A percentile compares a stretch with the other conserved stretches of the same genome.
phyloP scores from a whole-genome alignment of 2,888 invertebrate species.

The Myopa testacea region DNA sequence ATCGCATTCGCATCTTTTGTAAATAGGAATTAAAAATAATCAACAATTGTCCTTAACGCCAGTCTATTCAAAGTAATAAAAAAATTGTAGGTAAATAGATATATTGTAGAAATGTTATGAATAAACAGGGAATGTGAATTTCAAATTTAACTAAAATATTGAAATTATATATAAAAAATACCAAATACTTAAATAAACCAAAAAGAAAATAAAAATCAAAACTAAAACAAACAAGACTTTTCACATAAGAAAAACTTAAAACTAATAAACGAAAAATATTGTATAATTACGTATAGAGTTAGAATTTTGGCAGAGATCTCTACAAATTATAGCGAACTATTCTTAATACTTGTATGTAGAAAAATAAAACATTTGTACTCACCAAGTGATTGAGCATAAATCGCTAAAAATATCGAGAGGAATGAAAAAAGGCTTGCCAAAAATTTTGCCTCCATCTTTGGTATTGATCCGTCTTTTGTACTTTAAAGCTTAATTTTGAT shows the following conservation, averaged over 20 bases:
- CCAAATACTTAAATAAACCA: conserved; percentile 36
- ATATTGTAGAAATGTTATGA: background rate
- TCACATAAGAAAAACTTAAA: conserved; percentile 36
- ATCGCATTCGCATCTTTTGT: too few species aligned
- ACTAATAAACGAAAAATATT: conserved; percentile 23
- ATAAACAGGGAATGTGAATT: background rate
- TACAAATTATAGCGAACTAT: conserved; percentile 9
- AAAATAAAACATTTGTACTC: conserved; percentile 50
- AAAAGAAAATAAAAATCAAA: background rate
- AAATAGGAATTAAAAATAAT: too few species aligned
- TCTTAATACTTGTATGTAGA: conserved; percentile 15
- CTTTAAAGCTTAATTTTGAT: conserved; percentile 53
- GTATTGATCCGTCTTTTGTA: conserved; percentile 65
- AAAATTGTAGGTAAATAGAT: background rate
- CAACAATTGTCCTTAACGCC: too few species aligned
- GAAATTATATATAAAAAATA: conserved; percentile 7
- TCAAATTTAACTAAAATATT: background rate
- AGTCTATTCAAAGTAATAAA: too few species aligned
- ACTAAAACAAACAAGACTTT: conserved; percentile 32
- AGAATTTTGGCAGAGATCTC: conserved; percentile 30
- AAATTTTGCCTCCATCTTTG: conserved; percentile 68
- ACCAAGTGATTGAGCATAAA: conserved; percentile 67
- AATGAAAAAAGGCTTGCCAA: conserved; percentile 67
- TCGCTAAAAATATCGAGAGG: conserved; percentile 68
- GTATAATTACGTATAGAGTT: conserved; percentile 27